phyloP scores from a whole-genome alignment of 2,888 invertebrate species.

The Micropterix aruncella region DNA sequence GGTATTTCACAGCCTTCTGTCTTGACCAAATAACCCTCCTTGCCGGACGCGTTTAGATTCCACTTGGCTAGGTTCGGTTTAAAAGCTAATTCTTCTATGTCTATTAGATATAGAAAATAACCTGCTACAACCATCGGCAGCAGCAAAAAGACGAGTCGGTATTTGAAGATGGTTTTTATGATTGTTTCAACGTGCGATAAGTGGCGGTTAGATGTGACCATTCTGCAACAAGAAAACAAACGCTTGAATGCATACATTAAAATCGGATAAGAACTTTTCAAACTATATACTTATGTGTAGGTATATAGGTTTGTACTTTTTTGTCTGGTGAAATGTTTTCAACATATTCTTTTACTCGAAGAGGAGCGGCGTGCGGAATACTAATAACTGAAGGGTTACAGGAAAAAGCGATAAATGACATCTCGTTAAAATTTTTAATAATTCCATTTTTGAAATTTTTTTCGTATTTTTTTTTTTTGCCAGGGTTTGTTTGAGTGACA shows the following conservation, averaged over 20 bases:
- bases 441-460: too few relatives aligned
- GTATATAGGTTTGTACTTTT: background rate
- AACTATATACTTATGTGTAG: background rate
- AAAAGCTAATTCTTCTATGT: constrained; percentile 21
- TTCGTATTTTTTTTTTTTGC: too few relatives aligned
- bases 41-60: constrained; percentile 14
- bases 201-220: constrained; percentile 3
- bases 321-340: too few relatives aligned
- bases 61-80: constrained; percentile 16
- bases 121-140: constrained; percentile 24
- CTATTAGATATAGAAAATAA: constrained; percentile 24
- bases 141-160: constrained; percentile 25
- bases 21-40: constrained; percentile 28
- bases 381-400: too few relatives aligned
- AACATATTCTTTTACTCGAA: too few relatives aligned
- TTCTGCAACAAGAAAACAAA: constrained; percentile 4
- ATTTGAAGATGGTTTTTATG: constrained; percentile 15
- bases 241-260: background rate
- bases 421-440: too few relatives aligned
- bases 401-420: too few relatives aligned
- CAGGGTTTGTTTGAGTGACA: too few relatives aligned
- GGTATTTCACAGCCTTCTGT: constrained; percentile 56
- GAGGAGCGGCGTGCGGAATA: too few relatives aligned
- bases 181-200: constrained; percentile 6
- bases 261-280: background rate